These are phyloP conservation scores for Megaleporinus macrocephalus DNA, from an alignment of 2,113 vertebrate species.

Conservation along the genomic window DNA sequence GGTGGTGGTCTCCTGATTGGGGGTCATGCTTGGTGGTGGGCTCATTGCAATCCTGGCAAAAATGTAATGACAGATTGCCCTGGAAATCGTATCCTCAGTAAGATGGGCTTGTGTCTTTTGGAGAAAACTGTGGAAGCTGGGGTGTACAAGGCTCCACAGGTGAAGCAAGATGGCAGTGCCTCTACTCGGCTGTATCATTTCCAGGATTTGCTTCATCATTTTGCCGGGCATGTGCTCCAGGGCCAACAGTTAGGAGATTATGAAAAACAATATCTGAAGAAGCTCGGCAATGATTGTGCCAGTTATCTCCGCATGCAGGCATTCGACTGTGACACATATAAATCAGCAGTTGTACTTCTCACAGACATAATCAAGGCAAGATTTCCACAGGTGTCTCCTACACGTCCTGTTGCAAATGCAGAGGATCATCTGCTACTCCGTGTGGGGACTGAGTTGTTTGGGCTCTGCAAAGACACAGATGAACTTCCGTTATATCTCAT, in stretches of 20 bases:
- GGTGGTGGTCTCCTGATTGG: no score
- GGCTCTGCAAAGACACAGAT: slow-evolving; percentile 67
- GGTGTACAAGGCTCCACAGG: no score
- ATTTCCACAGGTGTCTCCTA: slow-evolving; percentile 76
- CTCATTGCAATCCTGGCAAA: no score
- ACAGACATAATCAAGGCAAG: slow-evolving; percentile 73
- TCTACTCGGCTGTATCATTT: no score
- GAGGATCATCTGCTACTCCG: slow-evolving; percentile 81
- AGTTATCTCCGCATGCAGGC: slow-evolving; percentile 78
- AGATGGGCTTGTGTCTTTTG: no score
- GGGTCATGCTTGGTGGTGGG: no score
- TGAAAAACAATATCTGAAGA: slow-evolving; percentile 59
- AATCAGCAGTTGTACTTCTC: slow-evolving; percentile 76
- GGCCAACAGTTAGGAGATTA: slow-evolving; percentile 61
- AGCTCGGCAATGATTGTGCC: slow-evolving; percentile 72
- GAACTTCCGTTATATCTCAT: slow-evolving; percentile 73
- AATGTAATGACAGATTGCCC: no score
- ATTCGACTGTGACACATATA: slow-evolving; percentile 68
- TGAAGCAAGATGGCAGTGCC: no score
- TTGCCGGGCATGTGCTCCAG: slow-evolving; percentile 55
- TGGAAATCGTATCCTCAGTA: no score
- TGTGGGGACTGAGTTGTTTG: slow-evolving; percentile 76
- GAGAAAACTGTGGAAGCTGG: no score
- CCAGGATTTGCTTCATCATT: no score
- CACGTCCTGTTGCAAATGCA: slow-evolving; percentile 61